Evolutionary conservation across 1,140 invertebrate genomes (phyloP).

Genomic region (Hycleus phaleratus): DNA sequence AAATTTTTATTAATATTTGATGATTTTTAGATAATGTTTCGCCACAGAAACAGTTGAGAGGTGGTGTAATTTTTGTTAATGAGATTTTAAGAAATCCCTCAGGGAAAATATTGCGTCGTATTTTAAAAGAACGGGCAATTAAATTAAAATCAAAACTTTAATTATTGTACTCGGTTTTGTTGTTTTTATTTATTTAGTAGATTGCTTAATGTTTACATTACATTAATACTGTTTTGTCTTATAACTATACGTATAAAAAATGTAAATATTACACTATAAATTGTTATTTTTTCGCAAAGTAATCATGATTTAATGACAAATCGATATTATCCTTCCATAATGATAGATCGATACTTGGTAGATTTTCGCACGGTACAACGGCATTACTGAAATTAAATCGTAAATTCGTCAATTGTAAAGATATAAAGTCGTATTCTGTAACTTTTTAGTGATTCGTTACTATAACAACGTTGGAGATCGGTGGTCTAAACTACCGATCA

Average conservation of each 20-base stretch:
- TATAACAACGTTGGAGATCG: no score
- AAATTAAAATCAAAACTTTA: slow-evolving; percentile 10
- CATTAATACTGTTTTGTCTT: no score
- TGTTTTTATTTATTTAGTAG: background rate
- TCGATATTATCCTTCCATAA: slow-evolving; percentile 49
- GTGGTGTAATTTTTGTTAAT: slow-evolving; percentile 47
- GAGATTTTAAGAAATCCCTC: slow-evolving; percentile 54
- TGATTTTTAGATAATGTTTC: slow-evolving; percentile 8
- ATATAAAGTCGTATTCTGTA: background rate
- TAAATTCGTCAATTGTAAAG: slow-evolving; percentile 1
- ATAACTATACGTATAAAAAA: no score
- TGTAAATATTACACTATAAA: no score
- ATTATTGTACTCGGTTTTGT: slow-evolving; percentile 1
- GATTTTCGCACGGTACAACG: slow-evolving; percentile 52
- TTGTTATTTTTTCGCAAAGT: no score
- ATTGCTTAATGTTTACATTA: no score
- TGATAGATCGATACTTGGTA: slow-evolving; percentile 58
- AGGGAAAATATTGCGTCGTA: slow-evolving; percentile 53
- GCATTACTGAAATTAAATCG: slow-evolving; percentile 53
- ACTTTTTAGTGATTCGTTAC: no score
- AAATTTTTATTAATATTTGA: no score
- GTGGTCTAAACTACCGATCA: no score
- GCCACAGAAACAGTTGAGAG: slow-evolving; percentile 39
- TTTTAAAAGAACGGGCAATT: slow-evolving; percentile 38
- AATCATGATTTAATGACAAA: no score